These are phyloP conservation scores for Typhlomys cinereus DNA, from an alignment of 2,113 vertebrate species.

Conservation along the genomic window DNA sequence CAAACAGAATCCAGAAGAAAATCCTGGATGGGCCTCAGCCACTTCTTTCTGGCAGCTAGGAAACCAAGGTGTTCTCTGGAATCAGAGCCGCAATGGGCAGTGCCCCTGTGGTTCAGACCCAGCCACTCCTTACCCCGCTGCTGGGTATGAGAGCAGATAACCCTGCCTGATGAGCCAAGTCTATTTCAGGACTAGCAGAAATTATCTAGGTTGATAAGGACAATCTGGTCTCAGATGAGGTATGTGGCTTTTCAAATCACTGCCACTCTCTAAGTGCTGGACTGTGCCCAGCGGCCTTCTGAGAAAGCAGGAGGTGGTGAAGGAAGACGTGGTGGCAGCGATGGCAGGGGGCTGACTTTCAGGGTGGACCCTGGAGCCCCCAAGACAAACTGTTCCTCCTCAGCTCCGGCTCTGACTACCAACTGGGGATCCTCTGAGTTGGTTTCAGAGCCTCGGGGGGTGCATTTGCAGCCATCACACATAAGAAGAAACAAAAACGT, in stretches of 20 bases:
- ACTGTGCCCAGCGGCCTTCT: background rate
- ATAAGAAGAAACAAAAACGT: conserved; percentile 28
- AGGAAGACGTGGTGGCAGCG: conserved; percentile 47
- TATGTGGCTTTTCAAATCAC: conserved; percentile 78
- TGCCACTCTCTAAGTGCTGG: conserved; percentile 51
- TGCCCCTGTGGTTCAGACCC: conserved; percentile 12
- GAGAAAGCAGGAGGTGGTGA: conserved; percentile 69
- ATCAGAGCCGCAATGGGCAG: conserved; percentile 60
- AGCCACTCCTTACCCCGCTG: conserved; percentile 37
- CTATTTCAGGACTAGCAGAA: conserved; percentile 81
- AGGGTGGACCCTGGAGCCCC: conserved; percentile 19
- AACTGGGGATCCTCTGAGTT: background rate
- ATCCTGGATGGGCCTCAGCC: background rate
- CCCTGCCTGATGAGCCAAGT: conserved; percentile 71
- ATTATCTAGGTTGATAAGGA: conserved; percentile 81
- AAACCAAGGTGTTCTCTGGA: conserved; percentile 63
- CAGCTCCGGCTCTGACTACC: background rate
- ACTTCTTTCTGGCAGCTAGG: background rate
- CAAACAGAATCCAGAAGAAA: background rate
- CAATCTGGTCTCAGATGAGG: conserved; percentile 80
- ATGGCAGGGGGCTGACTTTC: conserved; percentile 21
- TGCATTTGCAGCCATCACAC: conserved; percentile 22
- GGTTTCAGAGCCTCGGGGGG: background rate
- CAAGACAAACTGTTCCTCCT: conserved; percentile 1
- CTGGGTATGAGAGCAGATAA: conserved; percentile 57